phyloP scores from a whole-genome alignment of 2,888 invertebrate species.

The Resseliella maxima region DNA sequence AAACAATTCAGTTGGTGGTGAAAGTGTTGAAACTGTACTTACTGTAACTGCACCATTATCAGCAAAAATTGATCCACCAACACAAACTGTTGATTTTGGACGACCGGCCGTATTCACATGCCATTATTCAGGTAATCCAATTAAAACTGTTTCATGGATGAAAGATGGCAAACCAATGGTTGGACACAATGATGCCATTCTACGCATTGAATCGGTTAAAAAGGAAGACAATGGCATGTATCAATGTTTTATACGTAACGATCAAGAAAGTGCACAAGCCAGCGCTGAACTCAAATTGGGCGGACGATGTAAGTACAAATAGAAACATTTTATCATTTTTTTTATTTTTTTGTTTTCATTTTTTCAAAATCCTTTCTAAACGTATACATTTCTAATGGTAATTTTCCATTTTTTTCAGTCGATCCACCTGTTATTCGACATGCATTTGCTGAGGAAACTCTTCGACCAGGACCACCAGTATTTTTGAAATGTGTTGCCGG shows the following conservation, averaged over 20 bases:
- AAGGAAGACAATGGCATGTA: slow-evolving; percentile 98
- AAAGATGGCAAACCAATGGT: slow-evolving; percentile 87
- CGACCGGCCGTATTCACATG: slow-evolving; percentile 92
- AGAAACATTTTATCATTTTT: background rate
- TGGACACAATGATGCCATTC: slow-evolving; percentile 83
- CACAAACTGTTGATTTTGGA: slow-evolving; percentile 93
- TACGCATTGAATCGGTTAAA: slow-evolving; percentile 89
- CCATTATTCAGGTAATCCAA: slow-evolving; percentile 89
- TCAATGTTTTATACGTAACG: slow-evolving; percentile 93
- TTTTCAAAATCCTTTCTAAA: background rate
- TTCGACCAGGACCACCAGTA: slow-evolving; percentile 89
- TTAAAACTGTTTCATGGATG: slow-evolving; percentile 90
- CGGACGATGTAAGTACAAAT: slow-evolving; percentile 77
- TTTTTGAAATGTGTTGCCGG: slow-evolving; percentile 92
- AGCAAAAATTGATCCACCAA: slow-evolving; percentile 88
- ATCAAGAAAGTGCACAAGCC: slow-evolving; percentile 92
- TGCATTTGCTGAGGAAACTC: slow-evolving; percentile 88
- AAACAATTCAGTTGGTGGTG: slow-evolving; percentile 93
- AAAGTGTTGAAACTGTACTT: slow-evolving; percentile 91
- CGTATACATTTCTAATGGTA: background rate
- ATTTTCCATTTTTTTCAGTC: slow-evolving; percentile 69
- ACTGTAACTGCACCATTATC: slow-evolving; percentile 92
- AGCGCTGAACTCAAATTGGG: slow-evolving; percentile 93
- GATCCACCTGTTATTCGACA: slow-evolving; percentile 90
- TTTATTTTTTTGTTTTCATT: slow-evolving; percentile 55